phyloP scores from a whole-genome alignment of 2,888 invertebrate genomes.

The Nephrotoma appendiculata region DNA sequence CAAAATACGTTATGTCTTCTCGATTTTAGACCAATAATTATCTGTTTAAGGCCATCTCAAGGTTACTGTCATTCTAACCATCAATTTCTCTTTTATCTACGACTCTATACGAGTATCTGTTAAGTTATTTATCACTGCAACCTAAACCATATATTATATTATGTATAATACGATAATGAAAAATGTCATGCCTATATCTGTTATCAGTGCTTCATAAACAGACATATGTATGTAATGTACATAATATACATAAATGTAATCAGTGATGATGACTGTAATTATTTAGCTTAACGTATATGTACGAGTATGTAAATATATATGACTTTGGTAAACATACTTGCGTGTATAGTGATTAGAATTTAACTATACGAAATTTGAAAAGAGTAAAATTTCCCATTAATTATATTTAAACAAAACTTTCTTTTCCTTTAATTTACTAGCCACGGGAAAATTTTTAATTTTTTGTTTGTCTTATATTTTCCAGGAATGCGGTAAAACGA shows the following conservation, averaged over 20 bases:
- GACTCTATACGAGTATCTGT: background rate
- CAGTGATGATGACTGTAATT: background rate
- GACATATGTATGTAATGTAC: background rate
- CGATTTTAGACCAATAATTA: no score
- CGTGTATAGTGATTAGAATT: no score
- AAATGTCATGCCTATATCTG: background rate
- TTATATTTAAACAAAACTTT: background rate
- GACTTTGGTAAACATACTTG: background rate
- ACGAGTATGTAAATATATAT: background rate
- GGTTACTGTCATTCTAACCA: no score
- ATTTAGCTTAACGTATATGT: background rate
- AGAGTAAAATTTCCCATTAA: no score
- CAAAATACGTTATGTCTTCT: no score
- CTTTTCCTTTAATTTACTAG: no score
- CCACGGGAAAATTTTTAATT: background rate
- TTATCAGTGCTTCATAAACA: background rate
- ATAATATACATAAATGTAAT: background rate
- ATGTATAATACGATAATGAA: background rate
- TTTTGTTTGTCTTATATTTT: background rate
- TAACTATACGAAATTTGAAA: no score
- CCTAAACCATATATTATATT: background rate
- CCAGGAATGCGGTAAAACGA: constrained; percentile 22
- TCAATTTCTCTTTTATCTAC: no score
- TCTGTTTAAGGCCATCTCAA: no score
- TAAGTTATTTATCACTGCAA: background rate